Percentiles rank a stretch among this genome's conserved stretches.
phyloP scores from a whole-genome alignment of 2,888 invertebrate species.

The Opisthograptis luteolata region DNA sequence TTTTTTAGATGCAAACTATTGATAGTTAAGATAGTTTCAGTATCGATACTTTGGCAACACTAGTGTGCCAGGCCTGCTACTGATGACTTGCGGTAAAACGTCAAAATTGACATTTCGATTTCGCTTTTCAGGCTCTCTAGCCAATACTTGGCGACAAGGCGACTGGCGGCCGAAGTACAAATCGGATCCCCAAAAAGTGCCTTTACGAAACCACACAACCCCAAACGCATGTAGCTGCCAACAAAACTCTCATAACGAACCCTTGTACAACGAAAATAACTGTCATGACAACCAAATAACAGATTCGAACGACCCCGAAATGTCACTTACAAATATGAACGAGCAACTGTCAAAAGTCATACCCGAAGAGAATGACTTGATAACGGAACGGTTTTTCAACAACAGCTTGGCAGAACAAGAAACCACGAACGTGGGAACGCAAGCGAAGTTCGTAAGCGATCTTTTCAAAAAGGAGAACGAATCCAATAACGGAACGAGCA shows the following conservation, averaged over 20 bases:
- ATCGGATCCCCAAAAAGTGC: constrained; percentile 58
- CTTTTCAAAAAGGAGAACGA: constrained; percentile 53
- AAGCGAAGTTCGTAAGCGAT: constrained; percentile 70
- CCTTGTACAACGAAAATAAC: constrained; percentile 13
- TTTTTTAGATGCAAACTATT: too few relatives aligned
- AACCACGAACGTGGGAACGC: too few relatives aligned
- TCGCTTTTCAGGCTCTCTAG: constrained; percentile 85
- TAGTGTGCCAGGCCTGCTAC: too few relatives aligned
- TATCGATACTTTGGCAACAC: too few relatives aligned
- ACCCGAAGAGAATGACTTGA: constrained; percentile 60
- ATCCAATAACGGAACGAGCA: constrained; percentile 1
- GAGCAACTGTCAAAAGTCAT: constrained; percentile 53
- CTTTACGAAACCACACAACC: constrained; percentile 53
- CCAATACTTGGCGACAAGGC: constrained; percentile 93
- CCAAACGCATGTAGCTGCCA: constrained; percentile 50
- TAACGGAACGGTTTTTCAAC: constrained; percentile 72
- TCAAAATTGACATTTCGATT: neutral
- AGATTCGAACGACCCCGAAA: constrained; percentile 36
- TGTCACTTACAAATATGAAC: constrained; percentile 48
- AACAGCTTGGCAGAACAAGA: constrained; percentile 55
- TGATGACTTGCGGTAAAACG: too few relatives aligned
- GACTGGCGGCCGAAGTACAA: constrained; percentile 83
- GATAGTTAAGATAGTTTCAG: too few relatives aligned
- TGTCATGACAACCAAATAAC: constrained; percentile 26
- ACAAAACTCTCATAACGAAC: constrained; percentile 27